A percentile compares a stretch with the other conserved stretches of the same genome.
phyloP scores from a whole-genome alignment of 2,797 vertebrate genomes.

The Spondyliosoma cantharus region DNA sequence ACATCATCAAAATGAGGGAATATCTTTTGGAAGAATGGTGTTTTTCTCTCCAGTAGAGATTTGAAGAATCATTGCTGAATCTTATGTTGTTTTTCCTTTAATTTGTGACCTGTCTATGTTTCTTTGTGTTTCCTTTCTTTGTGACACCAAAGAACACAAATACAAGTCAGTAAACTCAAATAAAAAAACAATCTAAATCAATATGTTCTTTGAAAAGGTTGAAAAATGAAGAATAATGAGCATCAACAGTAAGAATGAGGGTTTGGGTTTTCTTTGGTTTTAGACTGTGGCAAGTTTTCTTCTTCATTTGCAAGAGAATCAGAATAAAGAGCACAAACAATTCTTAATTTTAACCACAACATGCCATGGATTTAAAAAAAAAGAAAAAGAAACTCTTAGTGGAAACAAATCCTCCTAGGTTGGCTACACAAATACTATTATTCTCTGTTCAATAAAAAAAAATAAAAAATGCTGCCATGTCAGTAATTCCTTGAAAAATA shows the following conservation, averaged over 20 bases:
- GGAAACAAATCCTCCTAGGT: not conserved
- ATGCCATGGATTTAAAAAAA: not conserved
- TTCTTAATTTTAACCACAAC: not conserved
- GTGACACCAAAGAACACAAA: not conserved
- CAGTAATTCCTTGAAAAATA: not conserved
- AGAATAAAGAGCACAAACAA: not conserved
- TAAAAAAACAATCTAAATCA: too few species aligned
- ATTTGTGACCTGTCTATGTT: too few species aligned
- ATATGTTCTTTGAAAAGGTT: not conserved
- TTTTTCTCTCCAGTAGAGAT: too few species aligned
- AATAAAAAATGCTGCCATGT: not conserved
- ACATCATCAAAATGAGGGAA: too few species aligned
- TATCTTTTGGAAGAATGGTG: too few species aligned
- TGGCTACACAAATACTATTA: not conserved
- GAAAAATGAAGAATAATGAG: not conserved
- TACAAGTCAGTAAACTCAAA: not conserved
- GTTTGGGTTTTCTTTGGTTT: not conserved
- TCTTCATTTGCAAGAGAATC: not conserved
- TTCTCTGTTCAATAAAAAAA: slow-evolving; percentile 2
- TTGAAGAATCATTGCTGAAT: too few species aligned
- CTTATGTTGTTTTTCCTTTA: too few species aligned
- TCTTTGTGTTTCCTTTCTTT: too few species aligned
- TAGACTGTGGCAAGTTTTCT: not conserved
- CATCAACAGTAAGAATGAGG: not conserved
- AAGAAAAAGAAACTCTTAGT: not conserved